Evolutionary conservation across 1,140 invertebrate species (phyloP), one percentile per base, ranked within the genome.

Genomic region (Cyclina sinensis): DNA sequence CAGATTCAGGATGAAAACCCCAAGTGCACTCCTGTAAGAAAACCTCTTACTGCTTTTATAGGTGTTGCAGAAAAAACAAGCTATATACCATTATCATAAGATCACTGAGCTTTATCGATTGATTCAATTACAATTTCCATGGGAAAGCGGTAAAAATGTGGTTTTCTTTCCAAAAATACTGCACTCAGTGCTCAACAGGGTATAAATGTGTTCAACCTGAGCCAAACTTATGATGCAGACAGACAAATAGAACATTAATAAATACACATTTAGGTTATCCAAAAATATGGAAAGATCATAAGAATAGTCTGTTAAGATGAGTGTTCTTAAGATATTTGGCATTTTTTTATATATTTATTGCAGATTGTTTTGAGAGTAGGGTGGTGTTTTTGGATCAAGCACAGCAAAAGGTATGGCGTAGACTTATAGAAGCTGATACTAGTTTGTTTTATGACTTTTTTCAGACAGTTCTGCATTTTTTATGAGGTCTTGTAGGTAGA

Each of bases 121-220:
- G 54, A 35, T 54, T 78, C 74, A 78, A 78, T 54, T 78, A 78
- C 46, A 51, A 57, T 27, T 78, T 78, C 35, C 74, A 51, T 78
- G 74, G 74, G 74, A 78, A 78, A 78, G 54, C 54, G n/a, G 46
- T 74, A 21, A 24, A 43, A 74, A 74, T 39, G 65, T 62, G 57
- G 18, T 27, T 54, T 54, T 27, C 27, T 24, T 62, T 62, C 57
- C 24, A 11, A 14, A 54, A 54, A 54, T 54, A 54, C 21, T 54
- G 51, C 51, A 54, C 51, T 54, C 21, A n/a, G 7, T 62, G n/a
- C n/a, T 62, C 57, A 27, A 11, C 57, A 62, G 21, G n/a, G 57
- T 62, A 62, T 62, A 11, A 62, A 62, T 11, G 57, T 24, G 57
- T 62, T 27, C 14, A 14, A 24, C 57, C 57, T 27, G 24, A 62